Evolutionary conservation across 2,113 vertebrate species (phyloP).

Genomic region (Aegithalos caudatus): DNA sequence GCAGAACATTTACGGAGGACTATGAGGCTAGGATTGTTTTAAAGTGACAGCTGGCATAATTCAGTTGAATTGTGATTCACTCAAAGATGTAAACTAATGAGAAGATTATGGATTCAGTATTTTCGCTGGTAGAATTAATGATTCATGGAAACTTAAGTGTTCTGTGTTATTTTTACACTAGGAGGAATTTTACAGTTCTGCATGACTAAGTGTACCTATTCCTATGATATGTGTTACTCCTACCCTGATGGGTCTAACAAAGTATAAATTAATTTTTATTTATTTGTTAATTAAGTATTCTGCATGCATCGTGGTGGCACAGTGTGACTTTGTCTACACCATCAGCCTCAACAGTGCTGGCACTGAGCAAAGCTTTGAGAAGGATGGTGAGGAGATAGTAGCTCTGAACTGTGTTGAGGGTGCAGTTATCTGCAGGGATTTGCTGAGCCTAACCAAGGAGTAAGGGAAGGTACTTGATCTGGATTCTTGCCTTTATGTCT

Average conservation of each 20-base stretch:
- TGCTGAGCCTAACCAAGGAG: background rate
- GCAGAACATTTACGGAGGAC: background rate
- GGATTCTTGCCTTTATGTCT: background rate
- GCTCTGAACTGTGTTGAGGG: background rate
- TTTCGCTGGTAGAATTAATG: background rate
- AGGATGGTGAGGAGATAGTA: background rate
- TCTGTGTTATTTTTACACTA: background rate
- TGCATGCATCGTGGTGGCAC: background rate
- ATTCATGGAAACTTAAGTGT: background rate
- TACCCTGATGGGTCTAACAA: background rate
- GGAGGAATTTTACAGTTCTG: background rate
- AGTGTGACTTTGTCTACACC: background rate
- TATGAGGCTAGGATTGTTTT: background rate
- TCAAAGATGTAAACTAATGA: background rate
- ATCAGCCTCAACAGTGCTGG: background rate
- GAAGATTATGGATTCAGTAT: background rate
- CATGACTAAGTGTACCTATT: background rate
- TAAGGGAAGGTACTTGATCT: background rate
- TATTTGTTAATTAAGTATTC: background rate
- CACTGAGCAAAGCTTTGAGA: background rate
- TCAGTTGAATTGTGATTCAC: background rate
- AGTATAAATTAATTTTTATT: background rate
- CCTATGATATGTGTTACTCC: background rate
- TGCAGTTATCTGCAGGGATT: background rate
- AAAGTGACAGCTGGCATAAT: background rate